A percentile compares a stretch with the other conserved stretches of the same genome.
These are phyloP conservation scores for Haemorhous mexicanus DNA, from an alignment of 2,113 vertebrate genomes.

Conservation along the genomic window DNA sequence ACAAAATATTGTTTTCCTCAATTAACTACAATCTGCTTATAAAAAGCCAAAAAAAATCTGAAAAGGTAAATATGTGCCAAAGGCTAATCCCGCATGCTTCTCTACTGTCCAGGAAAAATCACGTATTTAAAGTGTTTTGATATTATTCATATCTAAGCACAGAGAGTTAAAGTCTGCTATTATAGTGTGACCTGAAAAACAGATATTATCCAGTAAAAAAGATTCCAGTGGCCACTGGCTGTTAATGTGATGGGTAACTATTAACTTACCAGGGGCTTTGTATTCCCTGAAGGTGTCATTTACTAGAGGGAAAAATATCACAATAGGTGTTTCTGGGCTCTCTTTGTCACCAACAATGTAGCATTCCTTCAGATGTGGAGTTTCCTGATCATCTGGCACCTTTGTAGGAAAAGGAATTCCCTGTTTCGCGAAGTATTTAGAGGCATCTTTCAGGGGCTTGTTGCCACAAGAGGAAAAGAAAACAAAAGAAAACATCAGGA, in stretches of 20 bases:
- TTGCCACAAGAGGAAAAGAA: not conserved
- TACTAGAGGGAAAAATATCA: constrained; percentile 78
- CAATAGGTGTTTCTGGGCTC: constrained; percentile 61
- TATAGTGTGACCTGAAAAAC: not conserved
- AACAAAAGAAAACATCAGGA: not conserved
- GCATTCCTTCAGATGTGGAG: constrained; percentile 72
- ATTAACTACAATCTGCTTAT: not conserved
- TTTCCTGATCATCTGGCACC: constrained; percentile 57
- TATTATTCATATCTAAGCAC: not conserved
- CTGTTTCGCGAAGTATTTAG: constrained; percentile 70
- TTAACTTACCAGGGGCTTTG: constrained; percentile 77
- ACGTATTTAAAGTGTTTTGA: not conserved
- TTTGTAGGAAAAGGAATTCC: constrained; percentile 75
- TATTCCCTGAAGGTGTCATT: constrained; percentile 76
- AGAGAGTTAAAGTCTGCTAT: not conserved
- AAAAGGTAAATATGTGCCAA: not conserved
- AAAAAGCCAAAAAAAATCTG: not conserved
- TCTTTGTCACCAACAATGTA: constrained; percentile 71
- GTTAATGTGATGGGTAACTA: not conserved
- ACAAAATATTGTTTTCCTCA: not conserved
- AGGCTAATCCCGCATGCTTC: not conserved
- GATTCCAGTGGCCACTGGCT: not conserved
- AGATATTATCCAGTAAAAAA: not conserved
- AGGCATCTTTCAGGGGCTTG: constrained; percentile 75
- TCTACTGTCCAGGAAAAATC: not conserved